Base-by-base conservation (phyloP, 2,888 invertebrate genomes). In the Cabera pusaria region DNA sequence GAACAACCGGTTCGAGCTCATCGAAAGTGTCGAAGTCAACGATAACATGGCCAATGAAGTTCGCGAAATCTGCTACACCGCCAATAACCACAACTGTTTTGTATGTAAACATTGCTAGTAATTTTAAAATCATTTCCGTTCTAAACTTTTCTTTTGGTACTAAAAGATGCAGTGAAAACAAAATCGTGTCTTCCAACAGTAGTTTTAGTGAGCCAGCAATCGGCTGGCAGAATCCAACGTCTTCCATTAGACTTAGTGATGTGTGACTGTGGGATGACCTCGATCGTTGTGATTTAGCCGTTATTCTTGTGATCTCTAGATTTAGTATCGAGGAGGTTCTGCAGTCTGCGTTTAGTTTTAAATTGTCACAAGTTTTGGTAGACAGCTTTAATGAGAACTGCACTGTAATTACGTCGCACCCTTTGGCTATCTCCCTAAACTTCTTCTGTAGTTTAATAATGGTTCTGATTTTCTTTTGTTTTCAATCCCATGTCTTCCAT, bases 31-130 rank as follows among this genome's bases (percentile, higher is more conserved):
- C 43, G 91, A 90, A 65, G 78, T 90, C 64, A 88, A 76, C 56
- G 91, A 92, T 42, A 92, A 92, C 69, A 72, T 91, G 71, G 85
- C 89, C 37, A 91, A 91, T 59, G 91, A 91, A 72, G 80, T 90
- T 31, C 81, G 85, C 33, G 91, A 91, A 65, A 85, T 90, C 77
- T 83, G 90, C 81, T 87, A 90, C 78, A 59, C 78, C 48, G 72
- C 77, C 47, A 64, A 49, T 44, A 75, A 70, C 33, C 53, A 50
- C 53, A 71, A 59, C 63, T 88, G 88, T 63, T 65, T 78, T 72
- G 83, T 88, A 81, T 88, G 88, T 86, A 87, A 84, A 60, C 63
- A 81, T 69, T 82, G 72, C 63, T 76, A 74, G 54, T 84, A 79
- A 63, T 62, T 52, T 53, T 48, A 60, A n/a, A 52, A 64, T 70